Evolutionary conservation across 1,140 invertebrate genomes (phyloP), one percentile per base, ranked within the genome.

Genomic region (Andrena cerasifolii): DNA sequence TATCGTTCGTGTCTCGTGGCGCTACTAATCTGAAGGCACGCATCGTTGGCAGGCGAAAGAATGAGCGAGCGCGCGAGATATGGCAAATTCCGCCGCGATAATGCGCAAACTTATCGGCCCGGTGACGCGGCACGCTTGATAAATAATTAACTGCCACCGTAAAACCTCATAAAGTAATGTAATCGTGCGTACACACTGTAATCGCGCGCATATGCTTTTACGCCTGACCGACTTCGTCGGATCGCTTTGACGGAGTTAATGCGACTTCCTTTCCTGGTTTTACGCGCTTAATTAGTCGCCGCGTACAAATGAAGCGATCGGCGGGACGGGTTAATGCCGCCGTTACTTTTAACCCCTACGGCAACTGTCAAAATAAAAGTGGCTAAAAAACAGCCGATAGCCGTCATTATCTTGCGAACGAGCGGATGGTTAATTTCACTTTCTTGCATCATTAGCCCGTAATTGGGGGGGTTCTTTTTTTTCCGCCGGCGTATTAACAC

Each of bases 81-180:
- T 28, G 28, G 63, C 63, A 68, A 68, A 76, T 68, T 76, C 65
- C 53, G 63, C 53, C 26, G 18, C 40, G 53, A 68, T 58, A 68
- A 67, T 18, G 16, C 18, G 43, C 40, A n/a, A 68, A 33, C 26
- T 68, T 76, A 76, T 76, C 73, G 53, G 3, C 14, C 0, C 2
- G 65, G 67, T 58, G 65, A 76, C 73, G 10, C 45, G 53, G 33
- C 33, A 3, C 26, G n/a, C 10, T 28, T 16, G 73, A 76, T 76
- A 76, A 68, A 76, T 76, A 76, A 76, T 76, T 76, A 76, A 76
- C 53, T 21, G 73, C 40, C 43, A 59, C 4, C 16, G 53, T 68
- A 21, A 76, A 76, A 36, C 28, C 40, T 59, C 49, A 28, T 74
- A 74, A 74, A 74, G 49, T 45, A 58, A 68, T 40, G 61, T 72